phyloP scores from a whole-genome alignment of 2,113 vertebrate genomes.

The Rhabdomys dilectus region DNA sequence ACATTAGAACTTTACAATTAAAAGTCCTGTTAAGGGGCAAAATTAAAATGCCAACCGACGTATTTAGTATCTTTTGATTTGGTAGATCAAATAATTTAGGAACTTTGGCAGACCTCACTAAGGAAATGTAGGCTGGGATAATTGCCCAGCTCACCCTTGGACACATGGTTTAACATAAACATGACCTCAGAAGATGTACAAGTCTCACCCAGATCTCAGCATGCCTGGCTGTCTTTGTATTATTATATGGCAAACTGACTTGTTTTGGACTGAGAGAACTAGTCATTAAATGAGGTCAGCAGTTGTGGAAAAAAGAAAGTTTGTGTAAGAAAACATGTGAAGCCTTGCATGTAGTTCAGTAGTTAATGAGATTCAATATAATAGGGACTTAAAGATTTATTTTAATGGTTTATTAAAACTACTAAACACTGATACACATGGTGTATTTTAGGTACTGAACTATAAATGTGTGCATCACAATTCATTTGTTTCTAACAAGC shows the following conservation, averaged over 20 bases:
- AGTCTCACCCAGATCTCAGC: slow-evolving; percentile 56
- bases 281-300: slow-evolving; percentile 18
- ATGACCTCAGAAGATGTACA: slow-evolving; percentile 20
- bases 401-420: slow-evolving; percentile 35
- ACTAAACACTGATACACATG: neutral
- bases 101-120: slow-evolving; percentile 67
- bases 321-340: slow-evolving; percentile 34
- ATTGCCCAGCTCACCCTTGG: slow-evolving; percentile 45
- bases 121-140: slow-evolving; percentile 20
- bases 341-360: neutral
- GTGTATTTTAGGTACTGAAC: neutral
- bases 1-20: slow-evolving; percentile 34
- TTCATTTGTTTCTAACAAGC: neutral
- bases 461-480: neutral
- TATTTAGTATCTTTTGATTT: slow-evolving; percentile 23
- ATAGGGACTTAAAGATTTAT: neutral
- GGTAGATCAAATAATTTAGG: slow-evolving; percentile 47
- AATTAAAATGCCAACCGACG: neutral
- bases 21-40: slow-evolving; percentile 13
- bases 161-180: slow-evolving; percentile 65
- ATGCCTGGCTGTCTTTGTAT: slow-evolving; percentile 36
- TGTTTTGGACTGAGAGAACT: neutral
- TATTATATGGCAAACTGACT: neutral
- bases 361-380: slow-evolving; percentile 13
- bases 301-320: neutral